phyloP scores from a whole-genome alignment of 2,797 vertebrate species.

The Crocodylus rhombifer region DNA sequence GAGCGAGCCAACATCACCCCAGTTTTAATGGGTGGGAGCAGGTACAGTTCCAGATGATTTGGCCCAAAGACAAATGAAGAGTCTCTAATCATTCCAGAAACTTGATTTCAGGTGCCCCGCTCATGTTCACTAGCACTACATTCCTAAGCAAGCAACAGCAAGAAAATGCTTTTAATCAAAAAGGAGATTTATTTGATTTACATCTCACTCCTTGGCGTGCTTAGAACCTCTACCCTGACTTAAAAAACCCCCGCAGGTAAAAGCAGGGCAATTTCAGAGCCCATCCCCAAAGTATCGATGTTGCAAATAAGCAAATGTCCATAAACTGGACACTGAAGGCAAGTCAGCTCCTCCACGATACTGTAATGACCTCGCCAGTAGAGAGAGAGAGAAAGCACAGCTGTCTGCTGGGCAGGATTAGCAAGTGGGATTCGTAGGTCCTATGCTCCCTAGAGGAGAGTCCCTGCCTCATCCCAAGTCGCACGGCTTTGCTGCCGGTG shows the following conservation, averaged over 20 bases:
- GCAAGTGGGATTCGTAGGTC: background rate
- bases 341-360: background rate
- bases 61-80: too few relatives aligned
- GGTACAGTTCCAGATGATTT: too few relatives aligned
- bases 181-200: background rate
- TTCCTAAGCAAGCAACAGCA: background rate
- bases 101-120: background rate
- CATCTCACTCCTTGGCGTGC: background rate
- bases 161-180: background rate
- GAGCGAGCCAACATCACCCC: background rate
- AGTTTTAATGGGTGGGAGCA: background rate
- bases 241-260: background rate
- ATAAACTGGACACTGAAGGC: background rate
- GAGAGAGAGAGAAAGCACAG: too few relatives aligned
- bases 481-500: background rate
- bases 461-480: background rate
- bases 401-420: background rate
- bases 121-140: background rate
- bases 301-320: background rate
- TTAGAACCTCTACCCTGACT: background rate
- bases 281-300: background rate
- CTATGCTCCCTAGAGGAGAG: background rate
- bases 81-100: background rate
- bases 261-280: background rate
- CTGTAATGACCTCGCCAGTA: background rate